Base-by-base conservation (phyloP, 2,113 vertebrate species). In the Melospiza georgiana region DNA sequence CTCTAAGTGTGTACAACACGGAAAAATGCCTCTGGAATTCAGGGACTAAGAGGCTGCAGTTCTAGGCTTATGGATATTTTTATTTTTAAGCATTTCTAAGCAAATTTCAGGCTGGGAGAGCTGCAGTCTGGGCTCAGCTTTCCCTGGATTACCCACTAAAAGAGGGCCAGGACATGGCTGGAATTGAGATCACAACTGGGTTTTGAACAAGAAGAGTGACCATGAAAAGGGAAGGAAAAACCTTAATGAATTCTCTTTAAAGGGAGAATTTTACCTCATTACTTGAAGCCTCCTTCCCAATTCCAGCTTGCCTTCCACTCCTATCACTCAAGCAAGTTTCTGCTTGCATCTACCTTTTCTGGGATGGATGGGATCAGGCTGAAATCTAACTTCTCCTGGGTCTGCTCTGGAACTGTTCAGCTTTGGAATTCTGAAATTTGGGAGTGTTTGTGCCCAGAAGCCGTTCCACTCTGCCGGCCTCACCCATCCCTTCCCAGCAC, bases 1-100 rank as follows among this genome's bases (percentile, higher is more conserved):
- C 41, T 57, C 11, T 27, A 14, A 46, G 52, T 4, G 35, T 5
- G 12, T 10, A 55, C 33, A 46, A 25, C 0, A 10, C 0, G 0
- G 57, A 58, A 85, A 41, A 55, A 61, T 4, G 43, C 48, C 37
- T 57, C 41, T 13, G 68, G 35, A 39, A 78, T 71, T 9, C 9
- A 13, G 14, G 67, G 49, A 49, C n/a, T 7, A 86, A 23, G 2
- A 39, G 15, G 72, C 21, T 92, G 51, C 43, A 37, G 4, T 7
- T 18, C 33, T 15, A 77, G 37, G 23, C 46, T 55, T 39, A 65
- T 0, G 18, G 62, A 4, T 13, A 21, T 23, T 67, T 75, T 85
- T n/a, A n/a, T 54, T 71, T 69, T 49, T n/a, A 59, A 72, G 51
- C 28, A 57, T 20, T 51, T 30, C 63, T 63, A 43, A 41, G 82